These are phyloP conservation scores for Chelonus insularis DNA, from an alignment of 1,140 invertebrate genomes.

Conservation along the genomic window DNA sequence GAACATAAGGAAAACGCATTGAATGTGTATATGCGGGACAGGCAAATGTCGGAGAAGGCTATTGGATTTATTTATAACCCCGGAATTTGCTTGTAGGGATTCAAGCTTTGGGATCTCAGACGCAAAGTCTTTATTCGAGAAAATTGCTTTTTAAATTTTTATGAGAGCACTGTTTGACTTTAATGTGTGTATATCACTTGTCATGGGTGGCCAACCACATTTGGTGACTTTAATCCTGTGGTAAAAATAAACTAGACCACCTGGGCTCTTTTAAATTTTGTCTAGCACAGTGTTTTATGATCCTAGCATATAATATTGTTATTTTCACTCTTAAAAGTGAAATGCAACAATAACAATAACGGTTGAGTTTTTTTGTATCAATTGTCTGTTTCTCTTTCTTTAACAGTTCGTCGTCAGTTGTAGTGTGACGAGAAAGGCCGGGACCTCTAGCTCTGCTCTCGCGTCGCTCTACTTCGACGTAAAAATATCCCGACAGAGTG, in stretches of 20 bases:
- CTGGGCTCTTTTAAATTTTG: too few relatives aligned
- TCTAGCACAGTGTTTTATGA: too few relatives aligned
- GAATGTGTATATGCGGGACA: slow-evolving; percentile 2
- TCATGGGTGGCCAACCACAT: too few relatives aligned
- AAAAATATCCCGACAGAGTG: slow-evolving; percentile 44
- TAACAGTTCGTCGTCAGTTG: background rate
- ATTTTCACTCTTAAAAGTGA: too few relatives aligned
- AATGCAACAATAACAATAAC: background rate
- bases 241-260: too few relatives aligned
- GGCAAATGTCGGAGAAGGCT: slow-evolving; percentile 21
- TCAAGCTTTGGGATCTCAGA: slow-evolving; percentile 12
- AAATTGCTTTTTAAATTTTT: slow-evolving; percentile 8
- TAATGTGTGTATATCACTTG: too few relatives aligned
- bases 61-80: slow-evolving; percentile 31
- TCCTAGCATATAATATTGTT: too few relatives aligned
- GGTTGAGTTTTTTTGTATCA: background rate
- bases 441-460: slow-evolving; percentile 11
- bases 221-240: too few relatives aligned
- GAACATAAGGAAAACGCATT: slow-evolving; percentile 6
- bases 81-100: slow-evolving; percentile 28
- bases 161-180: background rate
- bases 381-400: background rate
- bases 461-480: slow-evolving; percentile 46
- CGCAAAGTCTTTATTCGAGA: background rate
- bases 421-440: background rate